Base-by-base conservation (phyloP, 2,797 vertebrate species). In the Lerista edwardsae region DNA sequence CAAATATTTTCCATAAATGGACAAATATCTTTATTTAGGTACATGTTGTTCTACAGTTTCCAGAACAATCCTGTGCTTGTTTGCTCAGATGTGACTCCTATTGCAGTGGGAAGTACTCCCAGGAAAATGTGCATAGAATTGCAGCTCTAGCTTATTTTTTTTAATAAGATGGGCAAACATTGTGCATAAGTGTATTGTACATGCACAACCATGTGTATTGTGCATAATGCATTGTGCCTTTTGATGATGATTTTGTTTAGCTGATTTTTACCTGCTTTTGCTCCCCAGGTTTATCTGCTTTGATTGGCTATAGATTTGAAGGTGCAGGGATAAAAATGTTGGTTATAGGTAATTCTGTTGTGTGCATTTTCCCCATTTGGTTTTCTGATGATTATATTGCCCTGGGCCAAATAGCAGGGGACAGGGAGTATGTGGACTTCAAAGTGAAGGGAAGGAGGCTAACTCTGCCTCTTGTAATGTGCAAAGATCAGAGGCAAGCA, bases 211-310 rank as follows among this genome's bases (percentile, higher is more conserved):
- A n/a, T n/a, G n/a, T n/a, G n/a, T n/a, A n/a, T n/a, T n/a, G n/a
- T n/a, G n/a, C n/a, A n/a, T n/a, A n/a, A n/a, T n/a, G n/a, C n/a
- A n/a, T n/a, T n/a, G 39, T 68, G 39, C 4, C n/a, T 64, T 77
- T 82, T 68, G 86, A 83, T n/a, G 44, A 84, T 51, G 3, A 25
- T 83, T 86, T 83, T 5, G 79, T 74, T 21, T 71, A 57, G 3
- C 23, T 68, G 79, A 41, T 12, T 64, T 41, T 84, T 36, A 79
- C 3, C 51, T 71, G 79, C 87, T 90, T 15, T 77, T 79, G 3
- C 74, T 3, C 27, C 17, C 82, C 78, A 41, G 34, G 1, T 1
- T 64, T 55, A 41, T 27, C 29, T 34, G 44, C 55, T 31, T 17
- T 64, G 64, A 29, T 47, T 75, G 41, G 11, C 1, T 31, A 59